Percentiles rank a stretch among this genome's conserved stretches.
phyloP scores from a whole-genome alignment of 2,113 vertebrate genomes.

The Syngnathus scovelli region DNA sequence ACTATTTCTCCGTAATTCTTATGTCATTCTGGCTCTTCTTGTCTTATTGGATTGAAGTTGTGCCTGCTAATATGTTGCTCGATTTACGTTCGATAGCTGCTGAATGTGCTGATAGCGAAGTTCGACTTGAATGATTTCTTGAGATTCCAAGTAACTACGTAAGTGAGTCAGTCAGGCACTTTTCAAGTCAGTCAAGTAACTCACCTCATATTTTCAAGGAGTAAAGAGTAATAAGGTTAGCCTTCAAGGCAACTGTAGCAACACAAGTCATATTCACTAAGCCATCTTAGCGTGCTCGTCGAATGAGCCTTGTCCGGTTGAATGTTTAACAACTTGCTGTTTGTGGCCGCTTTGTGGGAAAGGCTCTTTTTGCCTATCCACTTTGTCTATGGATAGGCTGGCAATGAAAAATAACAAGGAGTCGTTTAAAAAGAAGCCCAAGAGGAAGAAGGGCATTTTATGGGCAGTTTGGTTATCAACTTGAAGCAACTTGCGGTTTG shows the following conservation, averaged over 20 bases:
- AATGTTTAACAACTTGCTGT: conserved; percentile 47
- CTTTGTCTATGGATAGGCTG: background rate
- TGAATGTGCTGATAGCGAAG: background rate
- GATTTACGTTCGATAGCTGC: background rate
- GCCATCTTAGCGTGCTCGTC: conserved; percentile 19
- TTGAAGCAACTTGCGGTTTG: background rate
- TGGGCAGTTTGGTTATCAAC: background rate
- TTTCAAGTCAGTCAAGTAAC: background rate
- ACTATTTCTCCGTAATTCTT: background rate
- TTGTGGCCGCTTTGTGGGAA: background rate
- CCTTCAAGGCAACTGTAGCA: background rate
- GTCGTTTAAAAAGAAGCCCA: background rate
- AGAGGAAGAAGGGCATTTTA: conserved; percentile 1
- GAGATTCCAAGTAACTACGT: too few relatives aligned
- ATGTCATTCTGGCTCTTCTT: background rate
- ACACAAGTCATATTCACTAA: background rate
- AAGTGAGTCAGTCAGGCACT: too few relatives aligned
- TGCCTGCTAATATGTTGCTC: background rate
- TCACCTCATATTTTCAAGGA: background rate
- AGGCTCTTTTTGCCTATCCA: too few relatives aligned
- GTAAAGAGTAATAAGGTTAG: background rate
- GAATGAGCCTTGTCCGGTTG: conserved; percentile 14
- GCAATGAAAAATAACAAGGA: background rate
- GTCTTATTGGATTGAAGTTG: background rate
- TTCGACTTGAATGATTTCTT: too few relatives aligned